Conservation (phyloP, 2,888 invertebrate genomes). For the Plusia festucae region DNA sequence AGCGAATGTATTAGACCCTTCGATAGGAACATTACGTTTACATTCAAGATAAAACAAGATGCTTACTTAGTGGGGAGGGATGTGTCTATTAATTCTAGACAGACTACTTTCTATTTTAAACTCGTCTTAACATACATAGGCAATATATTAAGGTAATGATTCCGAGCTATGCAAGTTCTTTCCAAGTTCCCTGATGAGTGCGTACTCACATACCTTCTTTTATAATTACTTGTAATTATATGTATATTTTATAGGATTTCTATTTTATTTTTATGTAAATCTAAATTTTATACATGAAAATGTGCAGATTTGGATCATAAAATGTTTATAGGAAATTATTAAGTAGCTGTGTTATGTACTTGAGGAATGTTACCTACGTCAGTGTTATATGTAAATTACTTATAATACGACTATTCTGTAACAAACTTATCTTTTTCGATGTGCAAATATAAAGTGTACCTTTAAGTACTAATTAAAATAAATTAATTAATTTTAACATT, state of each 20-base stretch:
- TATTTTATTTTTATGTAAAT: conserved; percentile 4
- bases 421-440: too few species aligned
- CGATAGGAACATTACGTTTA: conserved; percentile 36
- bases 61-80: conserved; percentile 50
- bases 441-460: too few species aligned
- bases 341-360: too few species aligned
- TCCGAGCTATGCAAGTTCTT: conserved; percentile 47
- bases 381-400: background rate
- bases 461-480: too few species aligned
- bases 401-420: background rate
- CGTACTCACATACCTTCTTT: background rate
- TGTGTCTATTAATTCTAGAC: conserved; percentile 54
- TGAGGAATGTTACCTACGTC: background rate
- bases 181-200: conserved; percentile 35
- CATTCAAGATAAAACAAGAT: conserved; percentile 45
- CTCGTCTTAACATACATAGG: conserved; percentile 54
- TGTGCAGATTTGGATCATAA: background rate
- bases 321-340: background rate
- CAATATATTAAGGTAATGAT: conserved; percentile 57
- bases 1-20: background rate
- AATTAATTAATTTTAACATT: too few species aligned
- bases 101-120: conserved; percentile 60
- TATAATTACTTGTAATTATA: background rate
- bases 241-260: background rate
- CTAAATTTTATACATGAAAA: background rate